A percentile compares a stretch with the other conserved stretches of the same genome.
Evolutionary conservation across 2,797 vertebrate genomes (phyloP).

Genomic region (Nannoperca australis): DNA sequence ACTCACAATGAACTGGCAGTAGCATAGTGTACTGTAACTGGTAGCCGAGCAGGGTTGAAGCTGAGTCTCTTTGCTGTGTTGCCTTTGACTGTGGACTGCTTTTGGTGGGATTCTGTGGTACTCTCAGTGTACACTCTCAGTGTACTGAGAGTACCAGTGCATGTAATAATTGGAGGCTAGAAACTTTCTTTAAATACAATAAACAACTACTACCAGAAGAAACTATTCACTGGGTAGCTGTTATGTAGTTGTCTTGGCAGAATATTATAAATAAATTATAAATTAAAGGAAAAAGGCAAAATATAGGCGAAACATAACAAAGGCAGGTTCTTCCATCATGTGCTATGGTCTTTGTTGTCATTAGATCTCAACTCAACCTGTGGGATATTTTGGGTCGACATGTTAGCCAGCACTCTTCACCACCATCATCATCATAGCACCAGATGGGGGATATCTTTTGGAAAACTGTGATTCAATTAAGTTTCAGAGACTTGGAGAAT

Average conservation of each 20-base stretch:
- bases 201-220: constrained; percentile 12
- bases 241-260: not conserved
- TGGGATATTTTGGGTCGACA: not conserved
- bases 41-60: constrained; percentile 14
- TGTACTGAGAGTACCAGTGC: not conserved
- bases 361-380: not conserved
- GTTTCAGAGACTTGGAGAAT: not conserved
- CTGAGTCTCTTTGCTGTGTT: not conserved
- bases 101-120: constrained; percentile 1
- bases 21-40: not conserved
- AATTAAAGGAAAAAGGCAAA: constrained; percentile 6
- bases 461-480: not conserved
- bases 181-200: constrained; percentile 7
- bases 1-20: constrained; percentile 21
- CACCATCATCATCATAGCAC: not conserved
- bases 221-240: constrained; percentile 10
- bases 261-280: not conserved
- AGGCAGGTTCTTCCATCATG: not conserved
- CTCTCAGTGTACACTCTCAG: constrained; percentile 12
- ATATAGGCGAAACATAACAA: not conserved
- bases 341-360: not conserved
- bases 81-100: constrained; percentile 6
- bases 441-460: not conserved
- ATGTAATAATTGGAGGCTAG: not conserved
- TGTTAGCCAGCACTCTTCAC: not conserved